Base-by-base conservation (phyloP, 2,797 vertebrate species). In the Leptodactylus fallax region DNA sequence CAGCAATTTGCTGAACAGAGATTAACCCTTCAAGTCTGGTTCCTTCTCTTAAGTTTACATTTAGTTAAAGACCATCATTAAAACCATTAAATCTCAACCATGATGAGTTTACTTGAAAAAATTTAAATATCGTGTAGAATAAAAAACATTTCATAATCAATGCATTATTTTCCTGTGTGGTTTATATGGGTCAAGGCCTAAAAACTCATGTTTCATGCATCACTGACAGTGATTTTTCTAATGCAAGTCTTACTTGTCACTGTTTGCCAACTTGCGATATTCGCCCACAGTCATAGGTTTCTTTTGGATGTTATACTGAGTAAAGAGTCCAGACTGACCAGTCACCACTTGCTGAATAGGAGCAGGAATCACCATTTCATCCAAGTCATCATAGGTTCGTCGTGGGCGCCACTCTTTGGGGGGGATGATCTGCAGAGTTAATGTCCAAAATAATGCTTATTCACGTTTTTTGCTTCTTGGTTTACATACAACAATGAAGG, bases 251-350 rank as follows among this genome's bases (percentile, higher is more conserved):
- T 92, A 96, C 95, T 96, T 96, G 91, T 96, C 95, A 0, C 95
- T 95, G 77, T 96, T 96, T 81, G 96, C 96, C 91, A 96, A 90
- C 14, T 92, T 95, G 0, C 95, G 94, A 88, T 96, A 96, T 23
- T 96, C 95, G 14, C 95, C 95, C 17, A 96, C 96, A 0, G 94
- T 94, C 95, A 96, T 95, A 5, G 95, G 93, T 78, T 96, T 96
- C 94, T 96, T 96, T 94, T 96, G 95, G 87, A 96, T 96, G 72
- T 96, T 96, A 79, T 96, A 96, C 91, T 96, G 95, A 0, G 95
- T 96, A 91, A 96, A 96, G 6, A 96, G 90, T 0, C 95, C 95
- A 0, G 95, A 96, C 90, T 96, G 96, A 0, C 96, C 96, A 0
- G 96, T 96, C 45, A 96, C 96, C 90, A 96, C 96, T 90, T 96